These are phyloP conservation scores for Copsychus sechellarum DNA, from an alignment of 2,113 vertebrate genomes.

Conservation along the genomic window DNA sequence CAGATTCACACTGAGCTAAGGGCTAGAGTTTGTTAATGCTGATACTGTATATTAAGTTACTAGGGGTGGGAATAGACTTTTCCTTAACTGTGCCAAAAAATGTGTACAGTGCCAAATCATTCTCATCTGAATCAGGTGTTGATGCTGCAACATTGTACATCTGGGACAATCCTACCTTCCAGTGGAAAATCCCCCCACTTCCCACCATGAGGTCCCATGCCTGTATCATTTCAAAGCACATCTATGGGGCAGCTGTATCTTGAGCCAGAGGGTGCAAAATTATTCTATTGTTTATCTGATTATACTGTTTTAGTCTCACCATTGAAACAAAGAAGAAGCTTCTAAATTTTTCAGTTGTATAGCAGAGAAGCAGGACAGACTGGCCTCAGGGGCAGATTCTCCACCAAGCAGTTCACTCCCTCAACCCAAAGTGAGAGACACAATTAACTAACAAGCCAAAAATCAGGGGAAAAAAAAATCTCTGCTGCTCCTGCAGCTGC, in stretches of 20 bases:
- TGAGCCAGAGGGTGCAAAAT: neutral
- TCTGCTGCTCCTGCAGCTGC: slow-evolving; percentile 25
- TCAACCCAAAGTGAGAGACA: neutral
- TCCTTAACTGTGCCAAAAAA: neutral
- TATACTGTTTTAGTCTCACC: neutral
- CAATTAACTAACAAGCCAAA: slow-evolving; percentile 1
- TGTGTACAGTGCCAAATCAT: neutral
- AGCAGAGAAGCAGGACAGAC: neutral
- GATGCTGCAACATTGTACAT: neutral
- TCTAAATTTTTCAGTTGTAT: neutral
- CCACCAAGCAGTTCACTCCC: neutral
- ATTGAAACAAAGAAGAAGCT: neutral
- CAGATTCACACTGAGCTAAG: neutral
- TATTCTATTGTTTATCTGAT: neutral
- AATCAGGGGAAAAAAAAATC: neutral
- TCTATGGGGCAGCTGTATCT: neutral
- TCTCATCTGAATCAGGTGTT: neutral
- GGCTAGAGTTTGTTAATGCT: neutral
- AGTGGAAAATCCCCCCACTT: neutral
- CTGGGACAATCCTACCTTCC: neutral
- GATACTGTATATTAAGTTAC: neutral
- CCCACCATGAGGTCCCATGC: neutral
- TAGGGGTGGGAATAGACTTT: neutral
- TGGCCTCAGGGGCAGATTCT: neutral
- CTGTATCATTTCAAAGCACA: neutral